Base-by-base conservation (phyloP, 1,140 invertebrate species). In the Drosophila quadrilineata region DNA sequence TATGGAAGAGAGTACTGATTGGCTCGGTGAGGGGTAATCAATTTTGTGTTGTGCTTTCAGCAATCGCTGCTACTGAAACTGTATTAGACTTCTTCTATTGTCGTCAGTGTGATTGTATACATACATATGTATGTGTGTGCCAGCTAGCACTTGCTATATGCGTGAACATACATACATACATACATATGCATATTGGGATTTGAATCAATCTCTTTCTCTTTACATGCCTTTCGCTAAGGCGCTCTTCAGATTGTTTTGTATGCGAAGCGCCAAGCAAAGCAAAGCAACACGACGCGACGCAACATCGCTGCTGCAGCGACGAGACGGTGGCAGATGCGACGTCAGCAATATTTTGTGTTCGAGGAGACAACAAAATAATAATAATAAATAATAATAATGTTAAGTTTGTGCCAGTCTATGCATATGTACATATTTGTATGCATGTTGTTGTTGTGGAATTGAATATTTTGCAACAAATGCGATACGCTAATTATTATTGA, bases 321-420 rank as follows among this genome's bases (percentile, higher is more conserved):
- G 57, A 54, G 71, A 75, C 74, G 57, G 58, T 59, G 63, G 33
- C 79, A 77, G 71, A 82, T 77, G 75, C 75, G 75, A 80, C 75
- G 75, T 80, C 75, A 80, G 76, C 76, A 80, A 76, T 71, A 77
- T 58, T 54, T 65, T 67, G 46, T 65, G 67, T 43, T 58, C 63
- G 62, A 71, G 60, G 40, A 72, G 60, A 72, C 62, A 80, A 82
- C 57, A 82, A 66, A 80, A 62, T 43, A 36, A 62, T 53, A 60
- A 53, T 62, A 67, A 50, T 60, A 52, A 58, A 35, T 69, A 38
- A 38, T 21, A 67, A 50, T 60, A 52, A 43, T 52, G 26, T 29
- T 29, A 38, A 64, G 35, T 10, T 22, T 60, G 16, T 33, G 29
- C 4, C 14, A 12, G 45, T n/a, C 6, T 28, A 6, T 38, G 14